A percentile compares a stretch with the other conserved stretches of the same genome.
These are phyloP conservation scores for Gastrophysa polygoni DNA, from an alignment of 2,888 invertebrate genomes.

Conservation along the genomic window DNA sequence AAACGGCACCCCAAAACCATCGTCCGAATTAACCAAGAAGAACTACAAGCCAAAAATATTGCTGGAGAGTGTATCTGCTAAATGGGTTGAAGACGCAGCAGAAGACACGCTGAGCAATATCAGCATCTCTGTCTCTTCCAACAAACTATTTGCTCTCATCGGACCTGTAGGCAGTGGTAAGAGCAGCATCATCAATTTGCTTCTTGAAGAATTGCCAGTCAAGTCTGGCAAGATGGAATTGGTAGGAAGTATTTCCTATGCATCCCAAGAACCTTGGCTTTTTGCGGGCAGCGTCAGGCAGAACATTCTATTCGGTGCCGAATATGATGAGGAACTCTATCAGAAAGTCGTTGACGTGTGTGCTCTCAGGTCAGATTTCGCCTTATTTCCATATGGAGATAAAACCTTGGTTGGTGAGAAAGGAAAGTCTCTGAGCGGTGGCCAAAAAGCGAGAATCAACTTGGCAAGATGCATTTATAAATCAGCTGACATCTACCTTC, in stretches of 20 bases:
- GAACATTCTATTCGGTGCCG: constrained; percentile 79
- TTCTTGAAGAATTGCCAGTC: constrained; percentile 59
- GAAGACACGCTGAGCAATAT: constrained; percentile 59
- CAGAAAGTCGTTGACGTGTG: constrained; percentile 69
- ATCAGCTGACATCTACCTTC: constrained; percentile 77
- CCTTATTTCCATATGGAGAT: constrained; percentile 77
- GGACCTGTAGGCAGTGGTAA: constrained; percentile 77
- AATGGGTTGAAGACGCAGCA: constrained; percentile 62
- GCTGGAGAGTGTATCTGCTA: constrained; percentile 69
- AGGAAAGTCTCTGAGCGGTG: constrained; percentile 81
- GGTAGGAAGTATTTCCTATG: constrained; percentile 63
- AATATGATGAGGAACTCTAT: constrained; percentile 65
- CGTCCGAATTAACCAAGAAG: constrained; percentile 18
- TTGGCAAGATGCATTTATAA: constrained; percentile 78
- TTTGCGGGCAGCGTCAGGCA: constrained; percentile 68
- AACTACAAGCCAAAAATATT: constrained; percentile 59
- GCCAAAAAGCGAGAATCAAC: constrained; percentile 84
- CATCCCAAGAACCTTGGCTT: constrained; percentile 70
- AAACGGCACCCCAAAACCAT: constrained; percentile 13
- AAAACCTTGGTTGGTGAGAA: constrained; percentile 80
- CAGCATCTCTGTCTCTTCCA: constrained; percentile 52
- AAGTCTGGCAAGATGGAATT: constrained; percentile 57
- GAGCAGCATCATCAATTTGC: constrained; percentile 59
- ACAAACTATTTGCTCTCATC: constrained; percentile 64
- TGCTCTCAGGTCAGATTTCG: constrained; percentile 72